Evolutionary conservation across 2,113 vertebrate species (phyloP).

Genomic region (Podarcis raffonei): DNA sequence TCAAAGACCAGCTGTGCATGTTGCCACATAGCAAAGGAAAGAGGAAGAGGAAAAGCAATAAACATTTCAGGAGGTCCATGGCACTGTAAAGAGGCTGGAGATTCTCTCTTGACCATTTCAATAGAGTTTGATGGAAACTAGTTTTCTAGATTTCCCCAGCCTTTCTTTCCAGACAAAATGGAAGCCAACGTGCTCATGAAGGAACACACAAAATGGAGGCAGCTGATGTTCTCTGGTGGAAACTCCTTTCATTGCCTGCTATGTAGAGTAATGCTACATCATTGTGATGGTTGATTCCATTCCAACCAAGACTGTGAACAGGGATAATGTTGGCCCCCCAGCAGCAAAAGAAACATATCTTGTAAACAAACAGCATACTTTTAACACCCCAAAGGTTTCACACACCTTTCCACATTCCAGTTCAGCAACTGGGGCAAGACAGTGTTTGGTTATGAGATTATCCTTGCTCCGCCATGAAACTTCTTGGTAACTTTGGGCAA

Average conservation of each 20-base stretch:
- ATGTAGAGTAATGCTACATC: neutral
- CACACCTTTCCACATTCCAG: neutral
- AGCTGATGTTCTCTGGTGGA: too few species aligned
- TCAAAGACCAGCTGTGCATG: neutral
- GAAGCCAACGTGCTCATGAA: too few species aligned
- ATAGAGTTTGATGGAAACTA: too few species aligned
- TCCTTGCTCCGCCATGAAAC: neutral
- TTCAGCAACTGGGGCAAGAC: neutral
- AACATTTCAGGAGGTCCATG: too few species aligned
- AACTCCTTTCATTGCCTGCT: neutral
- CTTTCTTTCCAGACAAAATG: too few species aligned
- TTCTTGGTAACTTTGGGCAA: neutral
- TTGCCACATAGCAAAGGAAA: neutral
- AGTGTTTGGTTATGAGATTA: neutral
- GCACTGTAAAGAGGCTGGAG: too few species aligned
- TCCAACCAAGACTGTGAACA: neutral
- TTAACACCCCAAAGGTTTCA: neutral
- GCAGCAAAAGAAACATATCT: too few species aligned
- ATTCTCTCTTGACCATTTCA: too few species aligned
- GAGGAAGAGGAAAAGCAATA: neutral
- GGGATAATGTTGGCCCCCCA: too few species aligned
- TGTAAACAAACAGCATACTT: too few species aligned
- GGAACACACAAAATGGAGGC: too few species aligned
- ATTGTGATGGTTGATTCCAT: neutral
- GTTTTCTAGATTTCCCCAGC: too few species aligned